Conservation (phyloP, 1,140 invertebrate species). For the Adelges cooleyi region DNA sequence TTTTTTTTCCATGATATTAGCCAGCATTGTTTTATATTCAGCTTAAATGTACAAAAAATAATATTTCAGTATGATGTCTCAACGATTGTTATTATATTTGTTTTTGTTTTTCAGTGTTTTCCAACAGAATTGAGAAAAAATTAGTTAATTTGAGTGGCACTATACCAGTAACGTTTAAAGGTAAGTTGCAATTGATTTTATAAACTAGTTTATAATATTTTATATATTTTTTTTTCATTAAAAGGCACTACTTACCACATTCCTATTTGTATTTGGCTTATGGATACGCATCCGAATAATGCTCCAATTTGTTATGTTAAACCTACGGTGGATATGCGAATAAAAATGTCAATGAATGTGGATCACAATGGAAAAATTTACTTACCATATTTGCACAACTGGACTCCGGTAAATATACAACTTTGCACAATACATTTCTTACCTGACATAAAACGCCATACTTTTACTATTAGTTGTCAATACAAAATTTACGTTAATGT, state of each 20-base stretch:
- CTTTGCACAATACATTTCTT: not conserved
- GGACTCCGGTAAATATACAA: slow-evolving; percentile 68
- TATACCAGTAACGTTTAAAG: slow-evolving; percentile 84
- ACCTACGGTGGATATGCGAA: slow-evolving; percentile 89
- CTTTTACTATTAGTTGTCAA: not conserved
- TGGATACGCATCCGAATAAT: slow-evolving; percentile 94
- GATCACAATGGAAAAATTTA: slow-evolving; percentile 94
- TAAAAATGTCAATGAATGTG: slow-evolving; percentile 87
- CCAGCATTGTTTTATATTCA: no score
- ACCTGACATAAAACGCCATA: not conserved
- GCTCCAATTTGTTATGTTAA: slow-evolving; percentile 96
- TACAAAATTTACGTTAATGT: no score
- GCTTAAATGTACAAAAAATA: not conserved
- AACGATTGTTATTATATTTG: slow-evolving; percentile 33
- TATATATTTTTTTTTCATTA: not conserved
- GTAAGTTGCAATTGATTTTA: slow-evolving; percentile 39
- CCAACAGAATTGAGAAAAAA: slow-evolving; percentile 73
- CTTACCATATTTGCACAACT: slow-evolving; percentile 92
- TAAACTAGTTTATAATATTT: not conserved
- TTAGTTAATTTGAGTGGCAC: slow-evolving; percentile 80
- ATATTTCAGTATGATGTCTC: slow-evolving; percentile 5
- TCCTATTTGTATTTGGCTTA: slow-evolving; percentile 89
- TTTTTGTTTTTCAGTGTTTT: slow-evolving; percentile 61
- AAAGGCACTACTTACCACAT: slow-evolving; percentile 83
- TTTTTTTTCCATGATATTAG: slow-evolving; percentile 1